Conservation (phyloP, 2,888 invertebrate species). For the Netelia inedita region DNA sequence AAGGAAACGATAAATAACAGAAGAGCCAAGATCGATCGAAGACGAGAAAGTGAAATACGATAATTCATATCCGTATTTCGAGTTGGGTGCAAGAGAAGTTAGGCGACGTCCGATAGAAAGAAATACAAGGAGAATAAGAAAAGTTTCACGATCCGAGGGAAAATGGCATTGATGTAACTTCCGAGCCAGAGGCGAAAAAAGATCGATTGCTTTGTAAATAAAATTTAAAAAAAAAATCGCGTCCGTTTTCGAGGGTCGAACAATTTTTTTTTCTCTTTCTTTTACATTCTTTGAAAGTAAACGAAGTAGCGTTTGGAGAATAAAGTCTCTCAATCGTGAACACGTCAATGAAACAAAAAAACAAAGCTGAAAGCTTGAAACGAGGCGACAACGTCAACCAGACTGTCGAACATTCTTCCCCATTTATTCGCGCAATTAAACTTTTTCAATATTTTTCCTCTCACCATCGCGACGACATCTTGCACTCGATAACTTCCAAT, state of each 20-base stretch:
- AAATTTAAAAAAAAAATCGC: conserved; percentile 23
- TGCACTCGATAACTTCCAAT: conserved; percentile 38
- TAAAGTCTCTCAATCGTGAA: conserved; percentile 34
- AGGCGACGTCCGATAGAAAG: conserved; percentile 5
- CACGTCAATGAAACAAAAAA: conserved; percentile 36
- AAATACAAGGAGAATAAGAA: not conserved
- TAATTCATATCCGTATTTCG: conserved; percentile 43
- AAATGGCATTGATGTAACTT: conserved; percentile 9
- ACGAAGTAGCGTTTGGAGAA: conserved; percentile 32
- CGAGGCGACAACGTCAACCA: not conserved
- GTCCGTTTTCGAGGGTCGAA: conserved; percentile 26
- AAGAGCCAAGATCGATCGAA: not conserved
- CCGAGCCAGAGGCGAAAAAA: conserved; percentile 19
- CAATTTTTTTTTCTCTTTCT: conserved; percentile 6
- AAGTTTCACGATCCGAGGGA: conserved; percentile 1
- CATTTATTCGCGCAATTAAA: conserved; percentile 40
- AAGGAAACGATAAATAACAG: conserved; percentile 17
- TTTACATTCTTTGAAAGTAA: not conserved
- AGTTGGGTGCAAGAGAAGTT: conserved; percentile 31
- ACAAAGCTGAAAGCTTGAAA: conserved; percentile 14
- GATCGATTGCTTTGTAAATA: conserved; percentile 58
- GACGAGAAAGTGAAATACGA: conserved; percentile 14
- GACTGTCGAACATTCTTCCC: conserved; percentile 34
- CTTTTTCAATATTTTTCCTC: conserved; percentile 29
- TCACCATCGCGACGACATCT: conserved; percentile 24